A percentile compares a stretch with the other conserved stretches of the same genome.
phyloP scores from a whole-genome alignment of 2,888 invertebrate species.

The Meteorus cinctellus region DNA sequence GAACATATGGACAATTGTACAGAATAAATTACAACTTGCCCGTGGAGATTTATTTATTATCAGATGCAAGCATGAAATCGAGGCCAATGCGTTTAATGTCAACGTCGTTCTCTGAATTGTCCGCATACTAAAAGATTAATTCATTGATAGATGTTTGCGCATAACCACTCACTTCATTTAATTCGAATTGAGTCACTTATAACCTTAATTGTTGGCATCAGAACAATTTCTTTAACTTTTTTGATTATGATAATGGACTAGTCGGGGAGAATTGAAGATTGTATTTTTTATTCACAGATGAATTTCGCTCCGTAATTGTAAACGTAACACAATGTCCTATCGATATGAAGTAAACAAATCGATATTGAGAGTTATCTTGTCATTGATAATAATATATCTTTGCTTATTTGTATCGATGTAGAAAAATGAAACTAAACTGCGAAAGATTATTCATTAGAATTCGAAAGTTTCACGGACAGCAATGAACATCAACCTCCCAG shows the following conservation, averaged over 20 bases:
- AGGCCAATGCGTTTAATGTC: conserved; percentile 10
- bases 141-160: not conserved
- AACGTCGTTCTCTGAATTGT: not conserved
- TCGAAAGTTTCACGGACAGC: not conserved
- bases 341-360: too few relatives aligned
- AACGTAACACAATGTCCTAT: too few relatives aligned
- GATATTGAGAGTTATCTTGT: too few relatives aligned
- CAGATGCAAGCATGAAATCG: conserved; percentile 7
- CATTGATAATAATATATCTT: too few relatives aligned
- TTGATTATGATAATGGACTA: not conserved
- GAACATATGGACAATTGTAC: not conserved
- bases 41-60: not conserved
- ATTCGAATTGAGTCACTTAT: not conserved
- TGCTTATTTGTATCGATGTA: too few relatives aligned
- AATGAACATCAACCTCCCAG: conserved; percentile 49
- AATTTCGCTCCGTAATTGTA: not conserved
- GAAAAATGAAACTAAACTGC: not conserved
- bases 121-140: not conserved
- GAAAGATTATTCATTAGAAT: not conserved
- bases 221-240: not conserved
- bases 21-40: not conserved
- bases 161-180: not conserved
- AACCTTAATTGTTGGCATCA: not conserved
- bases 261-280: not conserved
- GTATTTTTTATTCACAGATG: not conserved